Evolutionary conservation across 1,140 invertebrate genomes (phyloP).

Genomic region (Drosophila ambigua): DNA sequence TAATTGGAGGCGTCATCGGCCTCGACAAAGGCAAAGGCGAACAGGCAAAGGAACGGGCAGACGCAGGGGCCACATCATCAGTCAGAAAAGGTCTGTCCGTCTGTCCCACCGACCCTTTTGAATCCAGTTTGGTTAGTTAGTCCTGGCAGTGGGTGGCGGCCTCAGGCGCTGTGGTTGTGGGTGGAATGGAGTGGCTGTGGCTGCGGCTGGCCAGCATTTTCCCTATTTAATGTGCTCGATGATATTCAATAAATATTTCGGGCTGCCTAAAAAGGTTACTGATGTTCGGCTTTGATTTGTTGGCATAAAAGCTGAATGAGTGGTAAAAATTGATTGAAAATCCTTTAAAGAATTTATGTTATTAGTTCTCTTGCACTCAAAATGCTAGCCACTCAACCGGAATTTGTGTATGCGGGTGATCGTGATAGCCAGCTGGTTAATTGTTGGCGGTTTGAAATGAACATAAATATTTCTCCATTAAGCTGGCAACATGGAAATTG

Average conservation of each 20-base stretch:
- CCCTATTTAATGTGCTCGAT: conserved; percentile 68
- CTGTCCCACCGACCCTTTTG: conserved; percentile 22
- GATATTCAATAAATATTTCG: conserved; percentile 69
- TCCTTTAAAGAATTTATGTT: not conserved
- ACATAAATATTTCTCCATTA: conserved; percentile 44
- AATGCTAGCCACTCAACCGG: too few relatives aligned
- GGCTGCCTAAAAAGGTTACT: conserved; percentile 22
- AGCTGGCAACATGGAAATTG: conserved; percentile 15
- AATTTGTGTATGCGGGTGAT: not conserved
- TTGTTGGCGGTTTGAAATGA: conserved; percentile 16
- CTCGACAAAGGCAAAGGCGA: conserved; percentile 49
- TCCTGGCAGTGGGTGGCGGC: conserved; percentile 19
- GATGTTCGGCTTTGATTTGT: conserved; percentile 38
- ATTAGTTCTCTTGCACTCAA: not conserved
- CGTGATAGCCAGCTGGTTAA: conserved; percentile 8
- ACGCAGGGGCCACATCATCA: conserved; percentile 57
- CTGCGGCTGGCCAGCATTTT: conserved; percentile 5
- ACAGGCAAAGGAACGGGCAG: conserved; percentile 26
- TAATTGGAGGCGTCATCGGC: conserved; percentile 80
- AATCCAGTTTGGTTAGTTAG: conserved; percentile 68
- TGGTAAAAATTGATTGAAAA: not conserved
- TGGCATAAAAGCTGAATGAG: not conserved
- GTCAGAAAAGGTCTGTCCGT: conserved; percentile 34
- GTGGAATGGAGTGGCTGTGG: conserved; percentile 3
- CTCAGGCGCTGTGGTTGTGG: conserved; percentile 2